phyloP scores from a whole-genome alignment of 2,113 vertebrate genomes.

The Origma solitaria region DNA sequence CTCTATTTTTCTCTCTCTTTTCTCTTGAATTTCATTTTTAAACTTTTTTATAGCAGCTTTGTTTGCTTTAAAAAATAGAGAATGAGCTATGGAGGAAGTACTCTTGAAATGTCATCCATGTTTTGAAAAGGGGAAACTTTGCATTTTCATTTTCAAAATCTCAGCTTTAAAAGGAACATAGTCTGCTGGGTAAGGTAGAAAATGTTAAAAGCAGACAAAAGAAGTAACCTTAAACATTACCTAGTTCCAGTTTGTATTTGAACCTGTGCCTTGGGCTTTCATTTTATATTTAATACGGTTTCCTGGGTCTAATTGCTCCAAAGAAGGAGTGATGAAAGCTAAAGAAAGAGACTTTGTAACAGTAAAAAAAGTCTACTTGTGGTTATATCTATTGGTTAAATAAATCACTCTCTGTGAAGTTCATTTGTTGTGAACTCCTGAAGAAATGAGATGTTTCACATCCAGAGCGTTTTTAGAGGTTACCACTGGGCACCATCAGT shows the following conservation, averaged over 20 bases:
- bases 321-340: neutral
- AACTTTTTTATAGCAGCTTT: neutral
- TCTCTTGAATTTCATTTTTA: neutral
- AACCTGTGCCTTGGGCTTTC: conserved; percentile 10
- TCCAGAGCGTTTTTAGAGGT: neutral
- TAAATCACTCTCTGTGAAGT: neutral
- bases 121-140: conserved; percentile 18
- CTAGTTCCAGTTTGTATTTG: neutral
- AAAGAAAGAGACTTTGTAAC: neutral
- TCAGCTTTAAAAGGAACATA: neutral
- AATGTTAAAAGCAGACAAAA: conserved; percentile 41
- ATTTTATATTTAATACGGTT: conserved; percentile 4
- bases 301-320: conserved; percentile 10
- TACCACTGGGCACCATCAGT: neutral
- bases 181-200: neutral
- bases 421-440: neutral
- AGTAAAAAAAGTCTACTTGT: neutral
- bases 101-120: conserved; percentile 4
- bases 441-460: neutral
- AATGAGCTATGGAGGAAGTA: neutral
- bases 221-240: conserved; percentile 27
- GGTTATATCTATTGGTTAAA: neutral
- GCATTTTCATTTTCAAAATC: conserved; percentile 37
- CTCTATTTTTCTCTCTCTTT: neutral
- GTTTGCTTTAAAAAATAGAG: neutral